Conservation (phyloP, 2,113 vertebrate genomes). For the Lepus timidus region DNA sequence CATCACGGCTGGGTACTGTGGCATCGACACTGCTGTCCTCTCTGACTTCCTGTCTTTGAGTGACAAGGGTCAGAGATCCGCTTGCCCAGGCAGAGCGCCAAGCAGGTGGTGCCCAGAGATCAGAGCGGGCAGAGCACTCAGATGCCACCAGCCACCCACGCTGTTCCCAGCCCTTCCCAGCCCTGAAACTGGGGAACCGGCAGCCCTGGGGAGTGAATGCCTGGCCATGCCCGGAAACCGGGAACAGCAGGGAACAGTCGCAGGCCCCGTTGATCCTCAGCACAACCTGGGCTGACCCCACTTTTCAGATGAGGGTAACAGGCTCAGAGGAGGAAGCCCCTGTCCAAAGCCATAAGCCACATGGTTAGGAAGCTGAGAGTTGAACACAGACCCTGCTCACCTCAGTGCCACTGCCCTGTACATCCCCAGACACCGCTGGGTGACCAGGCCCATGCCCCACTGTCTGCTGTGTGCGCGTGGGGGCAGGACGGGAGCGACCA, state of each 20-base stretch:
- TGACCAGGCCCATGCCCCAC: neutral
- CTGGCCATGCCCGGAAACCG: neutral
- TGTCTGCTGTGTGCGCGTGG: rapidly evolving
- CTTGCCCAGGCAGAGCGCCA: neutral
- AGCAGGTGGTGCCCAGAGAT: conserved; percentile 74
- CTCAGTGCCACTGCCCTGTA: neutral
- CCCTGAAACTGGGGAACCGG: neutral
- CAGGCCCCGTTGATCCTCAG: neutral
- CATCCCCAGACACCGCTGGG: neutral
- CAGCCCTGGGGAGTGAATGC: neutral
- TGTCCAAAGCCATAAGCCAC: neutral
- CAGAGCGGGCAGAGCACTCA: neutral
- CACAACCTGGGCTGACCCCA: neutral
- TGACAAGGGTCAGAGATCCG: conserved; percentile 64
- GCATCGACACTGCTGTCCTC: neutral
- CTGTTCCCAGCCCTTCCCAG: neutral
- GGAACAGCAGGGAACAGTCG: too few species aligned
- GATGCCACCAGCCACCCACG: neutral
- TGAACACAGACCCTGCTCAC: neutral
- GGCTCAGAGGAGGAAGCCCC: neutral
- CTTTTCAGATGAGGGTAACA: conserved; percentile 42
- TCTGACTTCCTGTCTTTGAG: neutral
- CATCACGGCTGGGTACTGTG: neutral
- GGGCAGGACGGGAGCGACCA: neutral
- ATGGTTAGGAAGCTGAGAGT: neutral